Evolutionary conservation across 2,888 invertebrate genomes (phyloP), one percentile per base, ranked within the genome.

Genomic region (Bugulina stolonifera): DNA sequence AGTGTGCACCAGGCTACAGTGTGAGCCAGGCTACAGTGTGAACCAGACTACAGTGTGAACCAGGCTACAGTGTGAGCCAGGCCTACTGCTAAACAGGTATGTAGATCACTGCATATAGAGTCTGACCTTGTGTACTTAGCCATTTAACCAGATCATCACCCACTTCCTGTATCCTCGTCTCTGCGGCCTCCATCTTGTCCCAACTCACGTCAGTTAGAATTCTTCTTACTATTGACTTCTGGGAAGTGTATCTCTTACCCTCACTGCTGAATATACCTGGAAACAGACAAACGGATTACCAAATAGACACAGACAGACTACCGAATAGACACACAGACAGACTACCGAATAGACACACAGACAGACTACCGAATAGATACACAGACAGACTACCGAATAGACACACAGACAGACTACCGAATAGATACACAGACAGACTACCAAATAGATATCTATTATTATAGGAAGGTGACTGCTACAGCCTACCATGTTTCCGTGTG

Each of bases 401-500:
- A 10, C 43, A 43, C 43, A 43, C 43, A 10, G 43, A 43, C 43
- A 10, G 43, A 43, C 10, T 43, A 43, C 43, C 18, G 43, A 43
- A 18, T 43, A 43, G n/a, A 18, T 43, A 43, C 43, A 10, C 43
- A 43, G 10, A 43, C 43, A 10, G 43, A 43, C 43, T 18, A 18
- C 5, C 10, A 10, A 43, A 18, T 43, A 43, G 10, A 10, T 18
- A 43, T 18, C 5, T 18, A 10, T 5, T n/a, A n/a, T n/a, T n/a
- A 43, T 18, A 10, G 43, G 18, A 18, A 10, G 18, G 10, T 43
- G 43, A 43, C 10, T 43, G 18, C 43, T 5, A 55, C 55, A 55
- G n/a, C 64, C 5, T 32, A 64, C 64, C 64, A 32, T 64, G 64
- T 32, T 34, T 34, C 27, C 32, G 32, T 14, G 64, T 64, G 34